Conservation (phyloP, 2,113 vertebrate species). For the Takifugu bimaculatus region DNA sequence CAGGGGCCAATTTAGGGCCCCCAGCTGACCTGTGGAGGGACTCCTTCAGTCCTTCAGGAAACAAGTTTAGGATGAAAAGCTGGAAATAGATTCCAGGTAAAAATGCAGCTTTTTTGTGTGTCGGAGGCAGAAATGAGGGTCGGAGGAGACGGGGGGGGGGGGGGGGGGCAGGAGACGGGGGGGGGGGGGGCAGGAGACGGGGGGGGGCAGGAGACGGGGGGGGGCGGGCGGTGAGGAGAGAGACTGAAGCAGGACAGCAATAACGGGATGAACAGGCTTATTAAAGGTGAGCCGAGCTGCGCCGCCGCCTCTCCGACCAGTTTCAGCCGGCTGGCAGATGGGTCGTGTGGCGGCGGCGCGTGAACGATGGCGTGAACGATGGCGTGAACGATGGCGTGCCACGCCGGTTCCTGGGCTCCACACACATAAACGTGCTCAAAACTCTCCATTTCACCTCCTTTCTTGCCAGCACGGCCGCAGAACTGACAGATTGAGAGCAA, state of each 20-base stretch:
- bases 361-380: constrained; percentile 46
- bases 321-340: constrained; percentile 66
- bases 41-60: too few species aligned
- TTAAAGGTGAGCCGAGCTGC: constrained; percentile 28
- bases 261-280: constrained; percentile 12
- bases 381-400: constrained; percentile 69
- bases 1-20: too few species aligned
- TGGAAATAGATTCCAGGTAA: constrained; percentile 35
- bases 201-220: constrained; percentile 1
- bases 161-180: not conserved
- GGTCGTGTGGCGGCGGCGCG: constrained; percentile 63
- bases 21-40: too few species aligned
- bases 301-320: constrained; percentile 43
- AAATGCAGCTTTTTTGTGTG: constrained; percentile 1
- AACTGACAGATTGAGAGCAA: constrained; percentile 77
- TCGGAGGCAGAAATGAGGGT: constrained; percentile 22
- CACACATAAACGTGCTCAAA: constrained; percentile 11
- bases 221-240: constrained; percentile 1
- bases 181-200: not conserved
- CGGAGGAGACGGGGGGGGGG: not conserved
- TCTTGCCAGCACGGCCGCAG: constrained; percentile 52
- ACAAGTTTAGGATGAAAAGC: too few species aligned
- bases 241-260: constrained; percentile 18
- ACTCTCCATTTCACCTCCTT: constrained; percentile 41
- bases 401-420: constrained; percentile 28